Base-by-base conservation (phyloP, 2,888 invertebrate species). In the Cantharis rufa region DNA sequence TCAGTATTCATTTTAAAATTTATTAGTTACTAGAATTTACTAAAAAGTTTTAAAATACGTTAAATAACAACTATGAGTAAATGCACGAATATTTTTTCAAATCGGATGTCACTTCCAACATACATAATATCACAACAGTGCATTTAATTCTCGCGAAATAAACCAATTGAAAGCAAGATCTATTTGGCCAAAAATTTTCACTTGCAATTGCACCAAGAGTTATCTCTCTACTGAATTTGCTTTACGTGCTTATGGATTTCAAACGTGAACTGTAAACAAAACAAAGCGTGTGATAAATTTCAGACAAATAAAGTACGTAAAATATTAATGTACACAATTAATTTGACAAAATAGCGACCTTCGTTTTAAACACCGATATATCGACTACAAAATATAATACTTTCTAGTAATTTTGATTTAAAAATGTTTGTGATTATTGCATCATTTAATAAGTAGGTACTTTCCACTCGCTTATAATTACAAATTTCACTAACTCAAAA, bases 1-100 rank as follows among this genome's bases (percentile, higher is more conserved):
- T 63, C 86, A 66, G 87, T 85, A 11, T 63, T 74, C 78, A 78
- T 78, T 73, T 62, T 32, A 62, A 66, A 61, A 72, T 24, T 24
- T 24, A 24, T 9, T 24, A 62, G 10, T 18, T 62, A 69, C 15
- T 16, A 28, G 10, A 28, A n/a, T 63, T 48, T n/a, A 48, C 48
- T 48, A 28, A 62, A 72, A 16, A 16, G 61, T 21, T 62, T n/a
- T 16, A 5, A 28, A 69, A 69, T 73, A 13, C 7, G 68, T 73
- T 73, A 73, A 73, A 73, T 69, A 11, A 72, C 64, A 27, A 73
- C 73, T 69, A 68, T 69, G 9, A 73, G 16, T 10, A 68, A 73
- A 28, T 73, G 69, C 16, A 48, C 24, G 62, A 73, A 73, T 62
- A 73, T 61, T 61, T 62, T 69, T 15, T 32, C 16, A 48, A n/a